Evolutionary conservation across 2,888 invertebrate species (phyloP), one percentile per base, ranked within the genome.

Genomic region (Xestobium rufovillosum): DNA sequence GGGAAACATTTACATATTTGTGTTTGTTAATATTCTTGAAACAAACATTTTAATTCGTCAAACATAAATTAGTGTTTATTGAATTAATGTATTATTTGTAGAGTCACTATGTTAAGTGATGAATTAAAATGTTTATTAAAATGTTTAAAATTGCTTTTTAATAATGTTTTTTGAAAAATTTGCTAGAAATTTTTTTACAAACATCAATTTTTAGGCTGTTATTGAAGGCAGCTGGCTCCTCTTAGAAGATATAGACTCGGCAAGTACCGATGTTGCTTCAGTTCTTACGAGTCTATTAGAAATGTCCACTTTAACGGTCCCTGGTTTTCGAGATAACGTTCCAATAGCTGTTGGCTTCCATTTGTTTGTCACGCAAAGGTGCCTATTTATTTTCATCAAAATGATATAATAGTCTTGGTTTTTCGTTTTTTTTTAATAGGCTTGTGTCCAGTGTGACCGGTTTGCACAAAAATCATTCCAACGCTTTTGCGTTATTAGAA

Each of bases 231-330:
- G 83, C 55, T 97, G 97, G 95, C 65, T 98, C 14, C 69, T 98
- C 2, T 67, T 98, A 42, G 97, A 98, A 70, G 98, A 98, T 60
- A 80, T 98, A 31, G 96, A 98, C 61, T 80, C 82, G 42, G 96
- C 95, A 2, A 87, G 91, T 2, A 77, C 87, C 56, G 98, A 98
- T 62, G 90, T 97, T 0, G 81, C 89, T 1, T 87, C 94, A 0
- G 78, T 92, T 9, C 64, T 97, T 8, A 78, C 85, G 45, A 85
- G 87, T 29, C 70, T 97, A 3, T 66, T 95, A 25, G 92, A 96
- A 66, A 82, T 85, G 36, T 77, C 81, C 40, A 76, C 76, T 12
- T 70, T 95, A 2, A 79, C 82, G 36, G 83, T 96, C 3, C 92
- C 94, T 3, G 94, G 94, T 0, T 91, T 88, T 61, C 78, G 89